Evolutionary conservation across 2,888 invertebrate species (phyloP), one percentile per base, ranked within the genome.

Genomic region (Troilus luridus): DNA sequence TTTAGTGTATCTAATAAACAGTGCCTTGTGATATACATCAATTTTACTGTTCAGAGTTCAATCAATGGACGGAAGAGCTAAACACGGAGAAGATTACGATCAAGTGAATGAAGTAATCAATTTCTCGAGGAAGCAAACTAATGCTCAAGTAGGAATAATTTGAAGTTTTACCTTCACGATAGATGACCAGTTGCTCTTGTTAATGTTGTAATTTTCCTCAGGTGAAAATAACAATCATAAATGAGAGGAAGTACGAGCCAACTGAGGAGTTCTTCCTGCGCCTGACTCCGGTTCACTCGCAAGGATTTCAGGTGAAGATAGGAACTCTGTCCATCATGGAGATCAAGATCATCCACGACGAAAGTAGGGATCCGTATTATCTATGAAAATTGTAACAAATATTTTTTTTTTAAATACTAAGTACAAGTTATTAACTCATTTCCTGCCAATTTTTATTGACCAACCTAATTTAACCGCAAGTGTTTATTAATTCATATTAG

Each of bases 211-310:
- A 41, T 77, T 9, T 41, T 41, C 1, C 41, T 17, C 9, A 94
- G 94, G 93, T 95, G 19, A 93, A 93, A 27, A 94, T 95, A 1
- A 94, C 95, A 92, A 95, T 96, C 91, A 94, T 95, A 21, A 95
- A 95, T 91, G 95, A 95, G 92, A 95, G 95, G 91, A 95, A 95
- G 92, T 96, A 95, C 95, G 95, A 95, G 93, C 95, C 95, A 0
- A 95, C 95, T 93, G 95, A 95, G 93, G 95, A 95, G 92, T 96
- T 96, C 93, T 95, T 95, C 93, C 94, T 95, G 56, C 95, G 95
- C 92, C 93, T 96, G 89, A 94, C 94, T 6, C 91, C 94, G 58
- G 91, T 94, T 9, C 93, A 93, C 88, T 93, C 93, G 54, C 91
- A 92, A 88, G 91, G 93, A 93, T 93, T 93, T 21, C 77, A 90